Evolutionary conservation across 30 jellyfish, hydroid and myxozoan genomes (phyloP), one percentile per base, ranked within the genome.

Genomic region (Chrysaora quinquecirrha): DNA sequence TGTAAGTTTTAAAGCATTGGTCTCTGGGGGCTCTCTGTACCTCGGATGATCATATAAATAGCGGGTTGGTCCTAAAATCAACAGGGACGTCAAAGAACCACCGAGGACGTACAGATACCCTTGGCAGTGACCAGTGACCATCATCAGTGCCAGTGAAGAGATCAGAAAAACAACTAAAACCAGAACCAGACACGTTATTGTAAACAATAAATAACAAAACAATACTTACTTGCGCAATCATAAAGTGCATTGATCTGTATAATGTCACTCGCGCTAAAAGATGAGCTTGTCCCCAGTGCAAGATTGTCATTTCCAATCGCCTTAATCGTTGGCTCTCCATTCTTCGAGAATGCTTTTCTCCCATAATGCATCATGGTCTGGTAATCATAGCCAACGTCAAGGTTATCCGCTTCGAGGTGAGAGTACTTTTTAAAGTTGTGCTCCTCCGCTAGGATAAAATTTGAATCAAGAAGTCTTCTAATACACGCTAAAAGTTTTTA

Each of bases 321-420:
- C 14, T 31, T 20, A 48, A 87, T 63, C 11, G 96, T 87, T 52
- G 95, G 96, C 46, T 38, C 27, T 16, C 95, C 95, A 56, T 87
- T 87, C 35, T 80, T 87, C 30, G 95, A 65, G 48, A 87, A 87
- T 43, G 96, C 87, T 18, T 43, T 33, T 65, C 68, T 64, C 48
- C 96, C 95, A 38, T 87, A 87, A 46, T 87, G 96, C 96, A 87
- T 87, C 30, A 87, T 68, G 19, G 80, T 60, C 0, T 31, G 60
- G 35, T 48, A 35, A 48, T 87, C 96, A 38, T 87, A 87, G 20
- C 30, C 30, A 0, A 46, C 76, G 34, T 80, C 72, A 0, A 78
- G 73, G 33, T 29, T 46, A 31, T 81, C 75, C 48, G 70, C 71
- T 19, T 69, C 83, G 3, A 50, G 90, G 11, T 63, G 81, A 23